Conservation (phyloP, 2,113 vertebrate species). For the Artemisiospiza belli region DNA sequence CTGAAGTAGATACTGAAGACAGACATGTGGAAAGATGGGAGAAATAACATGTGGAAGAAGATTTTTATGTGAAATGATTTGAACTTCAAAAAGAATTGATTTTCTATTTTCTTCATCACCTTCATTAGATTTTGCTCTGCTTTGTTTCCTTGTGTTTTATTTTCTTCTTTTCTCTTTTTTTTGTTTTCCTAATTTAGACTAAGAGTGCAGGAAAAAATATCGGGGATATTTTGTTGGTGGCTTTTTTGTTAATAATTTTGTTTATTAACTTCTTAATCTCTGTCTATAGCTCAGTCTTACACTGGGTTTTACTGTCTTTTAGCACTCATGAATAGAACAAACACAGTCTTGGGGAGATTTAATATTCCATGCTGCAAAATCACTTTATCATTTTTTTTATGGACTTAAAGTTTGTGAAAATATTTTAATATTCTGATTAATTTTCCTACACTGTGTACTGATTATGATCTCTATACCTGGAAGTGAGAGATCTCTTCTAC, state of each 20-base stretch:
- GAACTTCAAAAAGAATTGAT: neutral
- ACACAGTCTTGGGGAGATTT: neutral
- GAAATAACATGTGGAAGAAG: neutral
- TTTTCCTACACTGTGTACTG: neutral
- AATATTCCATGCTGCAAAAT: neutral
- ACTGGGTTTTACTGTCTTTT: neutral
- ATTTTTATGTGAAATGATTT: neutral
- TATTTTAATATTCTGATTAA: neutral
- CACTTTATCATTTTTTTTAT: neutral
- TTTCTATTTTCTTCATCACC: neutral
- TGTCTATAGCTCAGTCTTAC: neutral
- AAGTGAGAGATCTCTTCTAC: neutral
- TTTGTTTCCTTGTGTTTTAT: neutral
- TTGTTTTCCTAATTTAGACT: neutral
- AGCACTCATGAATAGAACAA: neutral
- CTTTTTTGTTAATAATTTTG: neutral
- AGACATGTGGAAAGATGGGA: neutral
- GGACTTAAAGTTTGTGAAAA: neutral
- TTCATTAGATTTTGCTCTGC: neutral
- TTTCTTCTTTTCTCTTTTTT: neutral
- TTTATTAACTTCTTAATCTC: neutral
- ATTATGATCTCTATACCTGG: neutral
- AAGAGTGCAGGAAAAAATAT: neutral
- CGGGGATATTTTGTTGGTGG: accelerated
- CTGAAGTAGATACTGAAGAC: neutral